phyloP scores from a whole-genome alignment of 2,113 vertebrate genomes.

The Pollachius pollachius region DNA sequence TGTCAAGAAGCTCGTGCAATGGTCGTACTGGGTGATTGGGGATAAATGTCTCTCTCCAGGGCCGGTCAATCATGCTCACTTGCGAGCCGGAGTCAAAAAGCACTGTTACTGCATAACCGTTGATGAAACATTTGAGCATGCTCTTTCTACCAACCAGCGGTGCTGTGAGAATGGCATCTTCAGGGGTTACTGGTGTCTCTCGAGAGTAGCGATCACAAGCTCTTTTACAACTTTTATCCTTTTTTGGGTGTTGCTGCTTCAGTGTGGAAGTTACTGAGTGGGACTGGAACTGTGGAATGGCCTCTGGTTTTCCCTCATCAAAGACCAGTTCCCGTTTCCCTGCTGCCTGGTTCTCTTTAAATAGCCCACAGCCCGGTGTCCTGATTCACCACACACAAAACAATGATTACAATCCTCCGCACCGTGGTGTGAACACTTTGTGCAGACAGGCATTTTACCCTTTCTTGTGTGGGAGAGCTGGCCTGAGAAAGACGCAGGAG shows the following conservation, averaged over 20 bases:
- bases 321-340: neutral
- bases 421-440: too few species aligned
- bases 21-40: conserved; percentile 10
- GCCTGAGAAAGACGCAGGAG: too few species aligned
- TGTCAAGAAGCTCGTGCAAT: conserved; percentile 9
- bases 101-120: conserved; percentile 16
- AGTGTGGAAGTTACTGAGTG: neutral
- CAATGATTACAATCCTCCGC: too few species aligned
- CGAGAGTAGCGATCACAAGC: neutral
- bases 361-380: too few species aligned
- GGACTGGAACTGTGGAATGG: neutral
- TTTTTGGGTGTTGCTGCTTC: neutral
- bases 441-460: too few species aligned
- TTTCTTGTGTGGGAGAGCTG: too few species aligned
- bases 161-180: neutral
- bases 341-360: too few species aligned
- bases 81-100: conserved; percentile 32
- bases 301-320: neutral
- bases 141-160: conserved; percentile 17
- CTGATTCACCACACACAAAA: too few species aligned
- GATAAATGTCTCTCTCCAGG: conserved; percentile 6
- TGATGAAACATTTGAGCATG: conserved; percentile 12
- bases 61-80: conserved; percentile 22
- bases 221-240: neutral
- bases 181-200: neutral